Evolutionary conservation across 1,140 invertebrate genomes (phyloP).

Genomic region (Drosophila burlai): DNA sequence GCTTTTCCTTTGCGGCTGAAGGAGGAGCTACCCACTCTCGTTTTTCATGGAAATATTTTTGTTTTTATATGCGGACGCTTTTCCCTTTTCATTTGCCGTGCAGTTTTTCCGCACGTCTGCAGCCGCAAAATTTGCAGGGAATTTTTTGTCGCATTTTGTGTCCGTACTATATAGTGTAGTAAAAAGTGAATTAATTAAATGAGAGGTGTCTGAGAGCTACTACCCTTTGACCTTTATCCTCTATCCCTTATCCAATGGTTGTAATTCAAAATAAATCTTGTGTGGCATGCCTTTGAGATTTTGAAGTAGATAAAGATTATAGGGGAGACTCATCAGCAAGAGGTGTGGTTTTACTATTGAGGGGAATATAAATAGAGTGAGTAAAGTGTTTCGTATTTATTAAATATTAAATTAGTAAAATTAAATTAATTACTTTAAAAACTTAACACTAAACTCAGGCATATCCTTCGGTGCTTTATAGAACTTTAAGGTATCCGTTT

Average conservation of each 20-base stretch:
- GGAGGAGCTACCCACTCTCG: constrained; percentile 5
- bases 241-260: background rate
- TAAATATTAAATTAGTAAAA: background rate
- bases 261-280: constrained; percentile 8
- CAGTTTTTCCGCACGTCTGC: constrained; percentile 15
- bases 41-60: constrained; percentile 5
- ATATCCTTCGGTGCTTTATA: background rate
- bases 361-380: background rate
- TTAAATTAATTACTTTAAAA: background rate
- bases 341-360: background rate
- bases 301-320: background rate
- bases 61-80: background rate
- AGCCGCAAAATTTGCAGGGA: constrained; percentile 35
- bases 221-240: background rate
- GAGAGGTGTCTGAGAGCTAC: constrained; percentile 2
- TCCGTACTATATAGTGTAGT: background rate
- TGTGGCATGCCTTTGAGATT: constrained; percentile 1
- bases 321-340: background rate
- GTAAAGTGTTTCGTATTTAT: background rate
- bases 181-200: constrained; percentile 28
- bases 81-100: constrained; percentile 32
- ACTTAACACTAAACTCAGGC: background rate
- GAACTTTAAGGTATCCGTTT: background rate
- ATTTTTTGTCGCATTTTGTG: constrained; percentile 30
- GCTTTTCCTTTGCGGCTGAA: constrained; percentile 18